phyloP scores from a whole-genome alignment of 2,797 vertebrate genomes.

The Eulemur albifrons region DNA sequence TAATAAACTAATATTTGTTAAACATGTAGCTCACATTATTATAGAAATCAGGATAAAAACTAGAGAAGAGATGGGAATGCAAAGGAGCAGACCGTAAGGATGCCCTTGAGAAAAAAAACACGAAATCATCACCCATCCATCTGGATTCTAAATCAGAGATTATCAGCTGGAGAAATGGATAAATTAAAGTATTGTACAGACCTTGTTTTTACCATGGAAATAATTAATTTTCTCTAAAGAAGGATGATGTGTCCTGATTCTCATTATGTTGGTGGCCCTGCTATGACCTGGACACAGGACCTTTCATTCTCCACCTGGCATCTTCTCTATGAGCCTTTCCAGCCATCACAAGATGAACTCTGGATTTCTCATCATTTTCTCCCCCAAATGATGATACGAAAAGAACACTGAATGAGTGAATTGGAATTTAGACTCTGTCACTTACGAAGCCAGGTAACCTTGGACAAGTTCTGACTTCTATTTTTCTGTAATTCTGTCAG shows the following conservation, averaged over 20 bases:
- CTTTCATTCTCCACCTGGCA: background rate
- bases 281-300: background rate
- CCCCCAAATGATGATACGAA: background rate
- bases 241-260: background rate
- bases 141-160: background rate
- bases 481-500: background rate
- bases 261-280: background rate
- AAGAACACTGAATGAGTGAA: background rate
- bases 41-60: background rate
- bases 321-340: background rate
- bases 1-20: background rate
- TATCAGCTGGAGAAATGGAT: background rate
- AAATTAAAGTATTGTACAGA: background rate
- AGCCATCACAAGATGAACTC: background rate
- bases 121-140: background rate
- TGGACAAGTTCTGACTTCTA: background rate
- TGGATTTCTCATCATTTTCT: background rate
- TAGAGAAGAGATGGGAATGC: background rate
- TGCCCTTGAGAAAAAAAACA: background rate
- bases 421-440: background rate
- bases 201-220: background rate
- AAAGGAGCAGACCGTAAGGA: background rate
- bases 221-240: background rate
- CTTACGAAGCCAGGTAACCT: background rate
- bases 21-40: background rate